These are phyloP conservation scores for Chymomyza procnemis DNA, from an alignment of 2,888 invertebrate genomes.

Conservation along the genomic window DNA sequence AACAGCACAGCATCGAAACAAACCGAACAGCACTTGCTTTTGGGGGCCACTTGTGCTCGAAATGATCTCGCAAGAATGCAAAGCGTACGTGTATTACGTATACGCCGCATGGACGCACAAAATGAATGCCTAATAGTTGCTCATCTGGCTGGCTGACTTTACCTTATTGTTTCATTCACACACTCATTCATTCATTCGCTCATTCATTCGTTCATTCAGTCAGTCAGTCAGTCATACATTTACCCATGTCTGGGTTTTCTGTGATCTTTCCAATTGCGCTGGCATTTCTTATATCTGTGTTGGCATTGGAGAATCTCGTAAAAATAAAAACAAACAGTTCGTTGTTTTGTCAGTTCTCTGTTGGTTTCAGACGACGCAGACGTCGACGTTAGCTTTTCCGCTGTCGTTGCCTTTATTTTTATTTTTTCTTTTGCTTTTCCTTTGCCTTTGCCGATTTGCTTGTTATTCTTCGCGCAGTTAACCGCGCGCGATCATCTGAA, in stretches of 20 bases:
- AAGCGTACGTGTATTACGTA: background rate
- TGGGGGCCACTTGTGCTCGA: background rate
- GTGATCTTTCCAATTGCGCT: background rate
- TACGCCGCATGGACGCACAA: background rate
- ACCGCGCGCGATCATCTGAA: slow-evolving; percentile 46
- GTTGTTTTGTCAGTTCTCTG: slow-evolving; percentile 12
- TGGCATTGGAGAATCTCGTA: slow-evolving; percentile 2
- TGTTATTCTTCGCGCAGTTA: slow-evolving; percentile 36
- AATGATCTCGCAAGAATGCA: too few species aligned
- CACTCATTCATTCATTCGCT: background rate
- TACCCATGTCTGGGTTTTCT: background rate
- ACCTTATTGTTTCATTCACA: background rate
- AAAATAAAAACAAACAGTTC: background rate
- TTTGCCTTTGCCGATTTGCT: background rate
- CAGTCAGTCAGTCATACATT: background rate
- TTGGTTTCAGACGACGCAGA: background rate
- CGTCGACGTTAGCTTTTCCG: background rate
- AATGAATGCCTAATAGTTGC: background rate
- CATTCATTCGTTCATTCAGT: too few species aligned
- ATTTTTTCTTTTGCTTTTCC: too few species aligned
- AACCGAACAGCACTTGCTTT: too few species aligned
- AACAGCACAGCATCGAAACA: too few species aligned
- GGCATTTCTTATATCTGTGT: background rate
- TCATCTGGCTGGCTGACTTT: background rate
- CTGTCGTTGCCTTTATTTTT: background rate